These are phyloP conservation scores for Dreissena polymorpha DNA, from an alignment of 1,140 invertebrate genomes.

Conservation along the genomic window DNA sequence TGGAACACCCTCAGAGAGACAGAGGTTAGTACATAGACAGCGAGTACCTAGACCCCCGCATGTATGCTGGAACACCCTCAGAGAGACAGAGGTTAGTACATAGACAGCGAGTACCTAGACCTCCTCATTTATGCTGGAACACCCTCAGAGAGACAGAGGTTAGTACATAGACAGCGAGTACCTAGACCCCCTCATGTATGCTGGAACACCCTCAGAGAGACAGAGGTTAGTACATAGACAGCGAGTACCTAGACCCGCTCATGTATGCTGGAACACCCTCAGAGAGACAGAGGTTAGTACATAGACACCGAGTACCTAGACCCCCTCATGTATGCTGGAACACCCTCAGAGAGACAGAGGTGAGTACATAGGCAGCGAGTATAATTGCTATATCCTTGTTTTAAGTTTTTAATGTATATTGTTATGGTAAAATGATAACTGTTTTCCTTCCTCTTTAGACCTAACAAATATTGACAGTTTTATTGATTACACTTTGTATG, in stretches of 20 bases:
- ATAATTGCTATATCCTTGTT: too few relatives aligned
- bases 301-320: constrained; percentile 85
- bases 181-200: constrained; percentile 94
- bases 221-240: constrained; percentile 94
- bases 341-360: constrained; percentile 91
- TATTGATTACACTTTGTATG: too few relatives aligned
- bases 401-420: too few relatives aligned
- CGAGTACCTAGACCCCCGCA: constrained; percentile 90
- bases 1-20: constrained; percentile 92
- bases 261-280: constrained; percentile 95
- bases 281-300: constrained; percentile 97
- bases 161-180: constrained; percentile 88
- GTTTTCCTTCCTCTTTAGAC: too few relatives aligned
- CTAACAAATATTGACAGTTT: too few relatives aligned
- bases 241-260: constrained; percentile 89
- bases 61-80: constrained; percentile 94
- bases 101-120: constrained; percentile 85
- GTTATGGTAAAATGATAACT: too few relatives aligned
- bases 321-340: constrained; percentile 95
- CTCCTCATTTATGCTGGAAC: constrained; percentile 96
- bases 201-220: constrained; percentile 92
- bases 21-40: constrained; percentile 93
- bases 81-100: constrained; percentile 97
- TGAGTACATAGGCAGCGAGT: constrained; percentile 45
- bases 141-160: constrained; percentile 95